Percentiles rank a stretch among this genome's conserved stretches.
phyloP scores from a whole-genome alignment of 92 coral and sea anemone genomes.

The Zoanthus gigantus region DNA sequence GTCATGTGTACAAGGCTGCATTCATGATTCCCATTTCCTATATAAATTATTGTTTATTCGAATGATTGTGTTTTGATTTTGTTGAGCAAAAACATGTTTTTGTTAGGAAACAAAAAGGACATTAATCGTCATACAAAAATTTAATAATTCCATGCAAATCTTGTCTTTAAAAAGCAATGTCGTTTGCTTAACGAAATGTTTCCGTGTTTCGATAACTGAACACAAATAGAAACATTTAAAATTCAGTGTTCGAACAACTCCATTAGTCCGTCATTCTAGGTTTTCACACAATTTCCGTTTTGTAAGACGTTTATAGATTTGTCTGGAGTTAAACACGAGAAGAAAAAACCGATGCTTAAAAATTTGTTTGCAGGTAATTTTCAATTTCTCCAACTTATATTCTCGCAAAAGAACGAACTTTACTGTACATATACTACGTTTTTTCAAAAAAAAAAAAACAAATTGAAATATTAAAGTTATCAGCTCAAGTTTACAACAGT shows the following conservation, averaged over 20 bases:
- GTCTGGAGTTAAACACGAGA: slow-evolving; percentile 1
- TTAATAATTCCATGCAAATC: not conserved
- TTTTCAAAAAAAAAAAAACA: no score
- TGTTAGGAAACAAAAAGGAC: slow-evolving; percentile 5
- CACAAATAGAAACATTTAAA: not conserved
- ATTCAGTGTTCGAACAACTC: not conserved
- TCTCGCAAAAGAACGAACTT: no score
- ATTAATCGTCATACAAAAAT: not conserved
- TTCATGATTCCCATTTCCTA: slow-evolving; percentile 7
- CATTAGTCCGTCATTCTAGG: not conserved
- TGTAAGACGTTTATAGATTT: not conserved
- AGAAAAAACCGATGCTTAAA: not conserved
- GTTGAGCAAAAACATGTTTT: not conserved
- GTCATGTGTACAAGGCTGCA: slow-evolving; percentile 3
- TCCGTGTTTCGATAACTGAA: not conserved
- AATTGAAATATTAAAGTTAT: no score
- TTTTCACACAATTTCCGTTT: slow-evolving; percentile 46
- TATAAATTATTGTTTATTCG: slow-evolving; percentile 1
- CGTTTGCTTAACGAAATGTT: no score
- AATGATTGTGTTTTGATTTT: slow-evolving; percentile 20
- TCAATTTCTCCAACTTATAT: no score
- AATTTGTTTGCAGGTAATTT: no score
- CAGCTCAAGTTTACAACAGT: no score
- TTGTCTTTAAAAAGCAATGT: not conserved
- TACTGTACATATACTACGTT: no score